phyloP scores from a whole-genome alignment of 1,140 invertebrate genomes.

The Brachionus rotundiformis region DNA sequence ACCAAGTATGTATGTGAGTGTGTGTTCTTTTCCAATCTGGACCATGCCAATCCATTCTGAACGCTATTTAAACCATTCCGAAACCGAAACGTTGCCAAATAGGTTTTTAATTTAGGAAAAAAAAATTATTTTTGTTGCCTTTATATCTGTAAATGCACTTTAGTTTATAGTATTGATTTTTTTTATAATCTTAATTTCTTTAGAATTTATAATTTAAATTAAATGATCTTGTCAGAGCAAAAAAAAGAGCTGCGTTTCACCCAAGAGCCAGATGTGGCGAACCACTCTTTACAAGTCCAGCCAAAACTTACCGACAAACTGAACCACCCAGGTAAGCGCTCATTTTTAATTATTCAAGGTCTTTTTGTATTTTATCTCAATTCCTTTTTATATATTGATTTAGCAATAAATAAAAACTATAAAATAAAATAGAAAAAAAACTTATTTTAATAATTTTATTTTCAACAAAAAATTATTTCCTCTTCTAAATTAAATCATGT shows the following conservation, averaged over 20 bases:
- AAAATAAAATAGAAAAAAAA: neutral
- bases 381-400: neutral
- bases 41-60: neutral
- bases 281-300: neutral
- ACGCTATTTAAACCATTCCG: too few species aligned
- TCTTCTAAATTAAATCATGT: neutral
- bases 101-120: neutral
- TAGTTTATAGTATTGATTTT: neutral
- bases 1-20: too few species aligned
- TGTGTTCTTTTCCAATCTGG: too few species aligned
- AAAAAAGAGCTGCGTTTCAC: neutral
- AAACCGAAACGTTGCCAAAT: neutral
- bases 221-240: neutral
- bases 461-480: neutral
- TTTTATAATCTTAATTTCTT: neutral
- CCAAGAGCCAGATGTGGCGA: neutral
- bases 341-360: too few species aligned
- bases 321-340: neutral
- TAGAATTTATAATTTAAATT: slow-evolving; percentile 4
- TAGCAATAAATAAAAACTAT: neutral
- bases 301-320: neutral
- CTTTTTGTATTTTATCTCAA: neutral
- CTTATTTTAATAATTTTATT: neutral
- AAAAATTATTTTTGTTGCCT: neutral
- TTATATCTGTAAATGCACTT: neutral